phyloP scores from a whole-genome alignment of 2,113 vertebrate species.

The Lates calcarifer region DNA sequence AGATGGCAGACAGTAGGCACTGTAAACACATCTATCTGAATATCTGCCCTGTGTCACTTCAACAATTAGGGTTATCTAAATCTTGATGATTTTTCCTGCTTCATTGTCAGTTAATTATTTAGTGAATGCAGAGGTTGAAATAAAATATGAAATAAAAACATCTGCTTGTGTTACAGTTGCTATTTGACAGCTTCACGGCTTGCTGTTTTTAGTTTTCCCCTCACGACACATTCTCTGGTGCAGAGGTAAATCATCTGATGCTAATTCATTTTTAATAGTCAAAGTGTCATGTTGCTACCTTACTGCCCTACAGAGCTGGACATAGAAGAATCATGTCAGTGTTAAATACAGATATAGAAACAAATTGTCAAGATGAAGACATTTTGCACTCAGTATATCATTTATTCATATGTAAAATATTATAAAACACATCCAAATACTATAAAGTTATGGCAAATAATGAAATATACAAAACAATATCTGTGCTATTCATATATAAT shows the following conservation, averaged over 20 bases:
- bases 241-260: neutral
- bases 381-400: neutral
- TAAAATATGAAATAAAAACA: conserved; percentile 11
- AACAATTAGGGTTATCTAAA: neutral
- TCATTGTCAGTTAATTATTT: neutral
- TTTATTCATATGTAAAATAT: conserved; percentile 10
- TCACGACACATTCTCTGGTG: neutral
- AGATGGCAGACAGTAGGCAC: neutral
- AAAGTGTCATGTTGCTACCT: neutral
- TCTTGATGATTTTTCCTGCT: neutral
- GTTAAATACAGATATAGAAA: neutral
- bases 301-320: neutral
- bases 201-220: neutral
- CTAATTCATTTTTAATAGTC: neutral
- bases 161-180: neutral
- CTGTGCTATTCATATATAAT: neutral
- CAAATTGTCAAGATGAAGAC: neutral
- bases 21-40: neutral
- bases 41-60: neutral
- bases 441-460: neutral
- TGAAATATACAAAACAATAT: neutral
- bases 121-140: neutral
- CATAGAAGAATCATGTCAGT: neutral
- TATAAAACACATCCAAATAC: neutral
- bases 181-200: neutral